These are phyloP conservation scores for Natrix natrix DNA, from an alignment of 2,797 vertebrate species.

Conservation along the genomic window DNA sequence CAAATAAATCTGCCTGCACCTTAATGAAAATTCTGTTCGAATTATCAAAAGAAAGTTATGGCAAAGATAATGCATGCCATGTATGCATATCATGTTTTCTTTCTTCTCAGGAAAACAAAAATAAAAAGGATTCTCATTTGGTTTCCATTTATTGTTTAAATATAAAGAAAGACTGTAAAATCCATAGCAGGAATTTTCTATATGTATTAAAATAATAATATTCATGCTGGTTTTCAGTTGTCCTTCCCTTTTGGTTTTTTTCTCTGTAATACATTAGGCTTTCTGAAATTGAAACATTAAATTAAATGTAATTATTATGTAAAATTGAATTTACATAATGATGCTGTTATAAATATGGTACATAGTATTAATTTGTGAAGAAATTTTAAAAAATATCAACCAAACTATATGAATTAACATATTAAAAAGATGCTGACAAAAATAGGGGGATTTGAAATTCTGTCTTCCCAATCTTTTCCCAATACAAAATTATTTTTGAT, in stretches of 20 bases:
- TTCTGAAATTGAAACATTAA: neutral
- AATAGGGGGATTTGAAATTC: neutral
- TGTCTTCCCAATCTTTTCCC: neutral
- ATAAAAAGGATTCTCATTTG: conserved; percentile 59
- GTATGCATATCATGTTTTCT: conserved; percentile 51
- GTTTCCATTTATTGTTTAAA: conserved; percentile 53
- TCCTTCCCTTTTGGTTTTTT: neutral
- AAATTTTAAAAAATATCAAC: neutral
- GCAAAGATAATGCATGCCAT: conserved; percentile 60
- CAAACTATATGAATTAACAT: neutral
- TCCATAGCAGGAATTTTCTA: conserved; percentile 21
- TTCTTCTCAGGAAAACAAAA: conserved; percentile 55
- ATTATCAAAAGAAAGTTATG: conserved; percentile 67
- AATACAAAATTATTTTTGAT: neutral
- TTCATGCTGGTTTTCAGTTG: neutral
- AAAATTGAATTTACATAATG: neutral
- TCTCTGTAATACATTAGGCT: neutral
- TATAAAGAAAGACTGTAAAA: conserved; percentile 35
- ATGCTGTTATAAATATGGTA: neutral
- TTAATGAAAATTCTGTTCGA: conserved; percentile 62
- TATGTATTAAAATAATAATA: conserved; percentile 30
- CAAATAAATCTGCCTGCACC: conserved; percentile 52
- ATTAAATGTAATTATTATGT: neutral
- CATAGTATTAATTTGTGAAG: neutral
- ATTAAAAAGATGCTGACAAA: neutral